Conservation (phyloP, 2,113 vertebrate species). For the Noturus placidus region DNA sequence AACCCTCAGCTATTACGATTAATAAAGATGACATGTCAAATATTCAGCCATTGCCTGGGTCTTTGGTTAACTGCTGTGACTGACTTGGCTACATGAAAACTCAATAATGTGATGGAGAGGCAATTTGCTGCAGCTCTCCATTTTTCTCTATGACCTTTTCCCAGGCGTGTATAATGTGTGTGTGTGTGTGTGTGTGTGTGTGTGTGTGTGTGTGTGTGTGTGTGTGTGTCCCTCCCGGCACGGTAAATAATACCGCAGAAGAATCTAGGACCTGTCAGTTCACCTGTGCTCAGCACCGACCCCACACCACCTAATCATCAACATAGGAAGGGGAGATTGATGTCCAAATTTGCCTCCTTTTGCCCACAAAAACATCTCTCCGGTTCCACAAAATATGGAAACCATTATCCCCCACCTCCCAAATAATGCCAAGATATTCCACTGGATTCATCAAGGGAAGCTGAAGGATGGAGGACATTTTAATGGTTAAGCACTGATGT, state of each 20-base stretch:
- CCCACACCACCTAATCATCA: constrained; percentile 68
- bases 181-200: too few relatives aligned
- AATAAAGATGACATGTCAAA: constrained; percentile 47
- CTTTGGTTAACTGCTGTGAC: constrained; percentile 48
- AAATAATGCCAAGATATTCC: constrained; percentile 42
- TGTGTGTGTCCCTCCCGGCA: constrained; percentile 49
- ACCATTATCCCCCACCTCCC: constrained; percentile 57
- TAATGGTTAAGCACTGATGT: constrained; percentile 37
- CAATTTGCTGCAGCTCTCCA: constrained; percentile 69
- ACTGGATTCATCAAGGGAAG: constrained; percentile 54
- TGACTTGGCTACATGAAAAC: constrained; percentile 59
- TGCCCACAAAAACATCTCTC: constrained; percentile 62
- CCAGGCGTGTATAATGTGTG: constrained; percentile 63
- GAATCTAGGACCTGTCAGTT: constrained; percentile 64
- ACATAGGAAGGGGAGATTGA: constrained; percentile 61
- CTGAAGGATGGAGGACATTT: constrained; percentile 38
- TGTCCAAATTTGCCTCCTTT: constrained; percentile 63
- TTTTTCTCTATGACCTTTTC: constrained; percentile 75
- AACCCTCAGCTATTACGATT: constrained; percentile 41
- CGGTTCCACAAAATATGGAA: constrained; percentile 65
- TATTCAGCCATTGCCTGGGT: constrained; percentile 50
- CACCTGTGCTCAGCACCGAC: constrained; percentile 61
- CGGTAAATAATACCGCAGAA: constrained; percentile 67
- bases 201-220: too few relatives aligned
- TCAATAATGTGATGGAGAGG: constrained; percentile 65